Conservation (phyloP, 2,113 vertebrate species). For the Corythaeola cristata region DNA sequence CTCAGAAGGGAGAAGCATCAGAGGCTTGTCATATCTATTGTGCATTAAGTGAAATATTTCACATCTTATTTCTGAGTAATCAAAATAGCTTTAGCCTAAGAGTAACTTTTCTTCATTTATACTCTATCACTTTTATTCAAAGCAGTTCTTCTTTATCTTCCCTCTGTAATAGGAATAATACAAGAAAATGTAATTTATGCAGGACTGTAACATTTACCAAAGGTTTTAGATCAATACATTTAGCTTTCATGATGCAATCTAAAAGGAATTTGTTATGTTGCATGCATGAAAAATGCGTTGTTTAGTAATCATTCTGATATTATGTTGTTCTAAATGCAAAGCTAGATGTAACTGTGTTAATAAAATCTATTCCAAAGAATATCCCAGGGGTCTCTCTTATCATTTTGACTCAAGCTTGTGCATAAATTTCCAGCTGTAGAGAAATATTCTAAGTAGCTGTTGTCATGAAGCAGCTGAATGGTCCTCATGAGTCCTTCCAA, state of each 20-base stretch:
- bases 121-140: neutral
- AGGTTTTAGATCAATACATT: conserved; percentile 18
- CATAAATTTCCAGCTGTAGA: conserved; percentile 46
- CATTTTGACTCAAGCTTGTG: conserved; percentile 9
- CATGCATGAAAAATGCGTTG: neutral
- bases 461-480: conserved; percentile 16
- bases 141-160: neutral
- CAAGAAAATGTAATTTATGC: neutral
- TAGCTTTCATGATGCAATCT: neutral
- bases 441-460: conserved; percentile 14
- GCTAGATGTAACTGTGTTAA: conserved; percentile 1
- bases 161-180: neutral
- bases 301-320: conserved; percentile 24
- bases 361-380: conserved; percentile 38
- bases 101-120: conserved; percentile 4
- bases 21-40: neutral
- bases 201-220: neutral
- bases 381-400: conserved; percentile 20
- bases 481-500: conserved; percentile 15
- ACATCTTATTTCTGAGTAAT: neutral
- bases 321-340: conserved; percentile 34
- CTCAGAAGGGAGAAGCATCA: neutral
- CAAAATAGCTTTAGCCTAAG: conserved; percentile 10
- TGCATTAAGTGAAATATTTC: conserved; percentile 41
- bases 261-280: conserved; percentile 24